Conservation (phyloP, 2,888 invertebrate species). For the Sinhomidia bicolor region DNA sequence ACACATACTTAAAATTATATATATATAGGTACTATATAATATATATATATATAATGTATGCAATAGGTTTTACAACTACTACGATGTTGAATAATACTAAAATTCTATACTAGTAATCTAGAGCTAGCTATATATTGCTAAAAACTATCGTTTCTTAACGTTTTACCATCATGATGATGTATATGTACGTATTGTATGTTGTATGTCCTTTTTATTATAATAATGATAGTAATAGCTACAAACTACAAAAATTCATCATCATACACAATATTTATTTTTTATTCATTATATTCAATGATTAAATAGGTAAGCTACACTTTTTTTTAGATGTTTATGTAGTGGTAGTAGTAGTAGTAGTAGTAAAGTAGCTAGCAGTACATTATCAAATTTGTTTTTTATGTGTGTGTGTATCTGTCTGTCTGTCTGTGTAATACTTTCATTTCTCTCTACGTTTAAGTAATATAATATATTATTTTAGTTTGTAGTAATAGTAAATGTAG, state of each 20-base stretch:
- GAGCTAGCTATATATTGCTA: too few species aligned
- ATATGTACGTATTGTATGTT: conserved; percentile 25
- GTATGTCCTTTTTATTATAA: too few species aligned
- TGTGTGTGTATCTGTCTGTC: conserved; percentile 22
- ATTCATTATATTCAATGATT: conserved; percentile 35
- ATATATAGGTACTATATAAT: conserved; percentile 45
- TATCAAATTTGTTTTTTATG: conserved; percentile 19
- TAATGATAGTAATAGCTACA: too few species aligned
- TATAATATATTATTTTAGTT: background rate
- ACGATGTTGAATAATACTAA: conserved; percentile 40
- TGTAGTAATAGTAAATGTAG: background rate
- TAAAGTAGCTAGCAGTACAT: background rate
- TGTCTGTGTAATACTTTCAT: conserved; percentile 36
- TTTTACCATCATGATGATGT: background rate
- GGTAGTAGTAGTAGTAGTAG: background rate
- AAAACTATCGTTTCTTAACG: conserved; percentile 14
- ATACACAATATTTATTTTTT: background rate
- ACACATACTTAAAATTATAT: conserved; percentile 12
- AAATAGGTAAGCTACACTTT: conserved; percentile 34
- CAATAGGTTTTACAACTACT: conserved; percentile 28
- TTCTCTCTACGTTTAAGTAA: conserved; percentile 17
- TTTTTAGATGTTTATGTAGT: conserved; percentile 4
- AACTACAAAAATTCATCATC: conserved; percentile 31
- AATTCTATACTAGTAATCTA: too few species aligned
- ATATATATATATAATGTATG: conserved; percentile 36